Base-by-base conservation (phyloP, 2,888 invertebrate genomes). In the Bugulina stolonifera region DNA sequence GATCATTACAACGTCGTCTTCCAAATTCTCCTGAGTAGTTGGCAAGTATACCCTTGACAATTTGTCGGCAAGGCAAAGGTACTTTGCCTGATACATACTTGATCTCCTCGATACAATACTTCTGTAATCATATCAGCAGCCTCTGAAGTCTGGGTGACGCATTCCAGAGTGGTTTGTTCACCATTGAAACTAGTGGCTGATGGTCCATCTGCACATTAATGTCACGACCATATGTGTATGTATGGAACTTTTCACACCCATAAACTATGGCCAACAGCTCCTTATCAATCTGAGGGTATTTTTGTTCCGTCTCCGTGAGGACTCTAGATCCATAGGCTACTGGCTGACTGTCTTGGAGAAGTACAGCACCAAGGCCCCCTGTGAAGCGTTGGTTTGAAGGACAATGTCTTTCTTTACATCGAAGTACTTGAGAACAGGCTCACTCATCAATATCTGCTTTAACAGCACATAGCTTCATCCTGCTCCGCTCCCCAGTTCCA, bases 211-310 rank as follows among this genome's bases (percentile, higher is more conserved):
- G 35, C 23, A 77, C 76, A 32, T 32, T 27, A 22, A 73, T 57
- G 22, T 58, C 22, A 22, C 29, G 54, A 18, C 75, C 76, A 71
- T 72, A 76, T 22, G 71, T 72, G 25, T 76, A 76, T 25, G 74
- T 72, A 34, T 69, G 71, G 72, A 76, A 76, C 35, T 73, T 73
- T 29, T 73, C 58, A 43, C 73, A 73, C 76, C 43, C 43, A 43
- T 43, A 43, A 5, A 43, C 43, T 43, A 43, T 43, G 43, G 43
- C 43, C 18, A 43, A 70, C 3, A 74, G 22, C 43, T 76, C 76
- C 55, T 74, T 72, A 29, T 76, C 76, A 54, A 75, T 76, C 58
- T 75, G 74, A 10, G 73, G 73, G 69, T 78, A 76, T 1, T 58
- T 73, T 23, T 27, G 70, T 70, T 78, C 75, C 10, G 75, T 35